Evolutionary conservation across 2,113 vertebrate species (phyloP).

Genomic region (Natator depressus): DNA sequence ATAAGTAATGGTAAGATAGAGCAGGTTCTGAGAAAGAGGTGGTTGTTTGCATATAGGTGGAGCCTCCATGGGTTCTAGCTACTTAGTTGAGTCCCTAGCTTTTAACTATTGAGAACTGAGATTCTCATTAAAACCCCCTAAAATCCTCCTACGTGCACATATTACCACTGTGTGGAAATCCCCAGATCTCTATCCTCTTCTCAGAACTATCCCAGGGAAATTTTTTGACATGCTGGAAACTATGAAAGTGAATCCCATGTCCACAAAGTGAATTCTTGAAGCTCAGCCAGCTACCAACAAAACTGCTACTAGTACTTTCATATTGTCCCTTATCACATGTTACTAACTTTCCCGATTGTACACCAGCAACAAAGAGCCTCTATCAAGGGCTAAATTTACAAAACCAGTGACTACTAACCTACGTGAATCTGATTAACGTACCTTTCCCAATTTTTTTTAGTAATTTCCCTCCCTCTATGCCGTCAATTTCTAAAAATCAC

Average conservation of each 20-base stretch:
- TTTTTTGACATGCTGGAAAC: neutral
- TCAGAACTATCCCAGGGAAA: neutral
- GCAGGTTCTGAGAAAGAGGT: neutral
- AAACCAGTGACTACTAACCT: neutral
- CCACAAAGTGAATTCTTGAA: neutral
- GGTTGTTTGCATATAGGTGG: neutral
- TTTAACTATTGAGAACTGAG: neutral
- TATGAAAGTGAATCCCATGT: constrained; percentile 3
- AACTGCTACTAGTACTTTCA: neutral
- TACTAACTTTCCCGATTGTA: neutral
- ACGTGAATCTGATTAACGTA: neutral
- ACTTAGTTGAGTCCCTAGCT: neutral
- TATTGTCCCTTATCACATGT: neutral
- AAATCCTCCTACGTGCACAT: neutral
- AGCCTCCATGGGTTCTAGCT: neutral
- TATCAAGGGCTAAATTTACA: neutral
- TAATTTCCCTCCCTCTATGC: neutral
- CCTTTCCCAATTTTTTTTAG: neutral
- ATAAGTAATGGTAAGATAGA: neutral
- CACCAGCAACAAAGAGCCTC: neutral
- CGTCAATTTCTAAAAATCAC: neutral
- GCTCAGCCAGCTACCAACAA: neutral
- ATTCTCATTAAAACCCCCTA: neutral
- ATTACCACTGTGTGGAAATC: neutral
- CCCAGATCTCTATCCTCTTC: neutral